Base-by-base conservation (phyloP, 2,113 vertebrate species). In the Aphelocoma coerulescens region DNA sequence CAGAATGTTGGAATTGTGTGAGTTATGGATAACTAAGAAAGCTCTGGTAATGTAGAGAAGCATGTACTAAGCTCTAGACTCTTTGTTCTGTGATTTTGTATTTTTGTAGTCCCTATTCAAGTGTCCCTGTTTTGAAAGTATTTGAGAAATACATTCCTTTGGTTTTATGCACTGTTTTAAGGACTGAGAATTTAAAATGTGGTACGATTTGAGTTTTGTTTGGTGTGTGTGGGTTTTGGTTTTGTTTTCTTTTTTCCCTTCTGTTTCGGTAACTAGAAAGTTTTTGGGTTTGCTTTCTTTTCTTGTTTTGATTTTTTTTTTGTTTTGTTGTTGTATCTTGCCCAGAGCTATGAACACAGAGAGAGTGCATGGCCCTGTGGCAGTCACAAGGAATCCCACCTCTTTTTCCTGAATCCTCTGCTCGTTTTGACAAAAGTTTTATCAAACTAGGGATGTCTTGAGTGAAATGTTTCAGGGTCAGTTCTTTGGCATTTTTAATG, bases 401-500 rank as follows among this genome's bases (percentile, higher is more conserved):
- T 23, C 30, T 44, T 59, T 66, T 57, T 26, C 30, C 52, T 16
- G 27, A 72, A 41, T 44, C 16, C 35, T 83, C n/a, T 68, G 5
- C 49, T 80, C 24, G 7, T 75, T 94, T 95, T 88, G 62, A 61
- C 21, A 65, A 16, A 79, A 75, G 13, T 73, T 88, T 78, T 54
- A 61, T 61, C 17, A 41, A 43, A 52, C 20, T 18, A 55, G 16
- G 22, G 8, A 68, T 76, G 39, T 81, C 59, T 81, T 59, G 68
- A 74, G 16, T 51, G 33, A 89, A 91, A 66, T 43, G 11, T 88
- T 93, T 72, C 35, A 37, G 68, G 75, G 68, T 81, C 72, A 81
- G 18, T 63, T 74, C 82, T 59, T 3, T 48, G 68, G 59, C 19
- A 55, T 84, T 92, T 95, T 81, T 21, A 91, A 91, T 86, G 51